phyloP scores from a whole-genome alignment of 2,888 invertebrate genomes.

The Trachelus stipa region DNA sequence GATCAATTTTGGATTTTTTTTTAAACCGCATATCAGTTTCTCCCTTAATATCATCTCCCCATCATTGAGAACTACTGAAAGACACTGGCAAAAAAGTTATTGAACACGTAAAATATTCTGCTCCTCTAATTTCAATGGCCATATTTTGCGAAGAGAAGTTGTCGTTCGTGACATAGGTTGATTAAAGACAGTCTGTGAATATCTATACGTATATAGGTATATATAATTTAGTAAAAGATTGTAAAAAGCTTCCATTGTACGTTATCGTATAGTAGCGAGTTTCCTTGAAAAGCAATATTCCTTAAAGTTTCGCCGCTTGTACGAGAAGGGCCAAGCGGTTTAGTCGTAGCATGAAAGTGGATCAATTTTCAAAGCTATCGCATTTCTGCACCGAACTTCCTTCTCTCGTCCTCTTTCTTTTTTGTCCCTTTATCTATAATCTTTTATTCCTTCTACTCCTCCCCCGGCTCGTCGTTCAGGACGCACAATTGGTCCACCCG shows the following conservation, averaged over 20 bases:
- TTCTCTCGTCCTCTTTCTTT: not conserved
- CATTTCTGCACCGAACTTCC: slow-evolving; percentile 39
- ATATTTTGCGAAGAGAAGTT: not conserved
- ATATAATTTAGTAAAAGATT: not conserved
- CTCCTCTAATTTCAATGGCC: not conserved
- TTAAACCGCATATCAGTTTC: not conserved
- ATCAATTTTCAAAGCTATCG: slow-evolving; percentile 51
- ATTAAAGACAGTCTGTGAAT: not conserved
- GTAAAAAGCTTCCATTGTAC: not conserved
- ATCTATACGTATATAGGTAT: not conserved
- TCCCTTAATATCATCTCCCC: not conserved
- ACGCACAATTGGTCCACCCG: slow-evolving; percentile 29
- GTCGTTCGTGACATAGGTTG: not conserved
- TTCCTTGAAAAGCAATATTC: not conserved
- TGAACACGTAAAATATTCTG: not conserved
- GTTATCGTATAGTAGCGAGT: not conserved
- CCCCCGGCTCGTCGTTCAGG: not conserved
- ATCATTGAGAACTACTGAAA: not conserved
- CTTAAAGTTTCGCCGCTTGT: not conserved
- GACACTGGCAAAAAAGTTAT: not conserved
- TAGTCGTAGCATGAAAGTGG: slow-evolving; percentile 31
- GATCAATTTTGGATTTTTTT: not conserved
- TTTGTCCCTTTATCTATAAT: not conserved
- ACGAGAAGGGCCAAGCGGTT: not conserved
- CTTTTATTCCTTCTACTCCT: not conserved